Percentiles rank a stretch among this genome's conserved stretches.
Conservation (phyloP, 2,797 vertebrate species). For the Podarcis siculus region DNA sequence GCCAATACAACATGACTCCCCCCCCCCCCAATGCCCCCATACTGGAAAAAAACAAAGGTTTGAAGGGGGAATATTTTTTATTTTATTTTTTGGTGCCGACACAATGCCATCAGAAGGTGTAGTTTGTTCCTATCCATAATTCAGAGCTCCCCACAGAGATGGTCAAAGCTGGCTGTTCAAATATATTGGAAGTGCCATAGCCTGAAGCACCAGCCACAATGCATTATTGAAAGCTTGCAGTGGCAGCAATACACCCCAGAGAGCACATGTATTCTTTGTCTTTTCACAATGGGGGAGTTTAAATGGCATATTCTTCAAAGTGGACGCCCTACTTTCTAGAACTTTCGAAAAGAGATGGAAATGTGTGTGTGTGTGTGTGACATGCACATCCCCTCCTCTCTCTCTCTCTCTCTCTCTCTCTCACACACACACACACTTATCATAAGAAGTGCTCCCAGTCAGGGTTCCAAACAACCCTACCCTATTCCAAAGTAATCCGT, state of each 20-base stretch:
- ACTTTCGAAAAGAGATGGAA: not conserved
- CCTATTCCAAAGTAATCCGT: not conserved
- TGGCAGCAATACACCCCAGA: conserved; percentile 25
- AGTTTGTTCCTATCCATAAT: conserved; percentile 74
- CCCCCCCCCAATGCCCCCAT: no score
- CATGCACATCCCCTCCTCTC: no score
- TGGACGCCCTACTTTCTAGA: not conserved
- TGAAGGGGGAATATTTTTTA: not conserved
- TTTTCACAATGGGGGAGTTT: not conserved
- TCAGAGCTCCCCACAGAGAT: conserved; percentile 65
- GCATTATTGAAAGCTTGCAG: conserved; percentile 64
- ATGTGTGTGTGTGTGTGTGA: no score
- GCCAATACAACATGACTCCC: not conserved
- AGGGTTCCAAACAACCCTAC: not conserved
- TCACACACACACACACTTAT: no score
- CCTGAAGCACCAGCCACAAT: conserved; percentile 65
- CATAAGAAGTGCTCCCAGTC: no score
- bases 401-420: no score
- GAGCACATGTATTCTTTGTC: conserved; percentile 14
- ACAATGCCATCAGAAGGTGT: conserved; percentile 59
- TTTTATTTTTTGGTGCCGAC: conserved; percentile 40
- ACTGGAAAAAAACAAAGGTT: not conserved
- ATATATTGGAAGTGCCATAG: conserved; percentile 53
- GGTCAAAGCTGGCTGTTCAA: conserved; percentile 63
- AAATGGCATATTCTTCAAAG: not conserved